Evolutionary conservation across 2,888 invertebrate species (phyloP), one percentile per base, ranked within the genome.

Genomic region (Napeogenes inachia): DNA sequence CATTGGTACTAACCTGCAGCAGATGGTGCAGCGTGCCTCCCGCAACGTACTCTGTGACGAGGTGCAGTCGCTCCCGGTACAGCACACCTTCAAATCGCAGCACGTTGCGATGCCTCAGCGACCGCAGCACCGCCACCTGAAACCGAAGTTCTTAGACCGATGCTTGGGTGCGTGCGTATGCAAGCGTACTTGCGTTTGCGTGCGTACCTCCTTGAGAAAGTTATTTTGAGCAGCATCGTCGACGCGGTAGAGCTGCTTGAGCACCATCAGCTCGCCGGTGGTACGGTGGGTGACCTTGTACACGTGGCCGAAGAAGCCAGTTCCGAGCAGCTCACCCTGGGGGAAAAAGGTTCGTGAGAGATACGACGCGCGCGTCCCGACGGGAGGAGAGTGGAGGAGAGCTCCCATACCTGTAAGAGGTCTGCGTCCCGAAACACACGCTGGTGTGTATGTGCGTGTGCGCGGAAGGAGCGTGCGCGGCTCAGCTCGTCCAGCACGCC

Each of bases 201-300:
- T 6, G 3, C 42, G 42, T 42, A 84, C 96, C 93, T 98, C 98
- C 87, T 98, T 98, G 45, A 98, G 91, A 80, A 98, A 98, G 87
- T 96, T 97, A 74, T 95, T 94, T 82, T 98, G 98, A 1, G 98
- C 98, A 75, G 97, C 97, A 78, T 98, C 98, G 78, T 98, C 98
- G 32, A 98, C 96, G 61, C 97, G 92, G 86, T 97, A 96, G 61
- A 98, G 91, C 79, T 98, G 98, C 78, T 98, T 98, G 53, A 98
- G 92, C 71, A 98, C 98, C 98, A 98, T 98, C 54, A 97, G 95
- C 86, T 98, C 98, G 68, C 94, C 94, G 0, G 97, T 97, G 71
- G 95, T 94, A 59, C 95, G 93, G 79, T 98, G 98, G 0, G 97
- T 98, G 61, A 98, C 97, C 89, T 97, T 95, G 84, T 94, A 96